A percentile compares a stretch with the other conserved stretches of the same genome.
Evolutionary conservation across 2,888 invertebrate genomes (phyloP).

Genomic region (Urechis unicinctus): DNA sequence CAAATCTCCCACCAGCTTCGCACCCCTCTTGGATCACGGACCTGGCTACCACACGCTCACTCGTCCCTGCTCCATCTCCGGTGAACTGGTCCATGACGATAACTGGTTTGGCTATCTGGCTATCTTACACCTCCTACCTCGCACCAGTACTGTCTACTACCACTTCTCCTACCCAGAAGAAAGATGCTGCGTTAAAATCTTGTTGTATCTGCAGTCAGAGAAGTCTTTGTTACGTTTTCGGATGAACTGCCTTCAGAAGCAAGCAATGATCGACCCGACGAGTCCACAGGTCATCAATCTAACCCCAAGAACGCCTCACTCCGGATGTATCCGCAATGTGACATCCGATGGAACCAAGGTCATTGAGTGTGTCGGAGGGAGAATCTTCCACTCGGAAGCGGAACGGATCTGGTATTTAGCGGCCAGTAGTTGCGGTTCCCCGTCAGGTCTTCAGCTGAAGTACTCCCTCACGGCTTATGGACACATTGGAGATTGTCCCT

Average conservation of each 20-base stretch:
- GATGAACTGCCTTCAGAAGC: conserved; percentile 20
- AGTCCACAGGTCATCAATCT: conserved; percentile 19
- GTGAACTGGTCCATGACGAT: conserved; percentile 5
- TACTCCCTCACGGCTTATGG: conserved; percentile 17
- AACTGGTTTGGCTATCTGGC: conserved; percentile 20
- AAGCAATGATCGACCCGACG: conserved; percentile 14
- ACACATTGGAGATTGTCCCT: conserved; percentile 13
- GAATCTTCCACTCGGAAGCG: conserved; percentile 15
- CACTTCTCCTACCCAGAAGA: conserved; percentile 14
- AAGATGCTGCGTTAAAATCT: conserved; percentile 19
- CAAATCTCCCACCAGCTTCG: too few species aligned
- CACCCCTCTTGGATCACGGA: too few species aligned
- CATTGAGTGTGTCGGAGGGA: conserved; percentile 12
- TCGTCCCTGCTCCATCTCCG: conserved; percentile 11
- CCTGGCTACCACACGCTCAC: not conserved
- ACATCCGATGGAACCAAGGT: not conserved
- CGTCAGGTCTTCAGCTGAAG: conserved; percentile 14
- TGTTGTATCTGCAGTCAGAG: conserved; percentile 19
- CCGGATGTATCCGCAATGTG: conserved; percentile 12
- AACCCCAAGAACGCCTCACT: conserved; percentile 11
- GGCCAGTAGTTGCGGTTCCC: conserved; percentile 19
- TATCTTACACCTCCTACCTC: not conserved
- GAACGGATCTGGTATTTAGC: conserved; percentile 19
- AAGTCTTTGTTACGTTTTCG: conserved; percentile 11
- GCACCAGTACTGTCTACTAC: conserved; percentile 13